These are phyloP conservation scores for Rhagoletis pomonella DNA, from an alignment of 1,140 invertebrate species.

Conservation along the genomic window DNA sequence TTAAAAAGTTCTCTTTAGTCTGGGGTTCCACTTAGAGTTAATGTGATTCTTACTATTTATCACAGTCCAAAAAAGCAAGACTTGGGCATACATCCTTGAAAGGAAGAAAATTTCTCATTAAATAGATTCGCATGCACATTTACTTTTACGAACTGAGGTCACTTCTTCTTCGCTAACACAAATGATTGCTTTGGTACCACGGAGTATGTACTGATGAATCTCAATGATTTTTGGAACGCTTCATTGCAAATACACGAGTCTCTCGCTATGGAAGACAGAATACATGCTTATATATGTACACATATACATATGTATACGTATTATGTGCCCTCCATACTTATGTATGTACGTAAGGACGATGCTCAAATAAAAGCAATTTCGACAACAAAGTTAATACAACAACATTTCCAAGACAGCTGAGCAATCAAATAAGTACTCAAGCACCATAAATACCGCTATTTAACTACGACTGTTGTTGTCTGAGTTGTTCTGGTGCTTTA, in stretches of 20 bases:
- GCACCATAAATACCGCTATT: slow-evolving; percentile 7
- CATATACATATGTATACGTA: not conserved
- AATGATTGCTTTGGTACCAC: too few relatives aligned
- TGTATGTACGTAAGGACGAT: not conserved
- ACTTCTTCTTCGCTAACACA: too few relatives aligned
- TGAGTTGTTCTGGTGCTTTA: not conserved
- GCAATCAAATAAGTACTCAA: slow-evolving; percentile 24
- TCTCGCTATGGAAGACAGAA: not conserved
- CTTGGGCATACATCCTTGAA: too few relatives aligned
- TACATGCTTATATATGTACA: not conserved
- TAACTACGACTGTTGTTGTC: not conserved
- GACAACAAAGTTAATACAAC: not conserved
- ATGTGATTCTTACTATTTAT: too few relatives aligned
- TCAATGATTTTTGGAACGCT: too few relatives aligned
- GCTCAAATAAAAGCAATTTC: not conserved
- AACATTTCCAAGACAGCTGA: not conserved
- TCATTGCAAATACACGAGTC: not conserved
- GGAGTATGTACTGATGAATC: too few relatives aligned
- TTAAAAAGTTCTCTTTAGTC: too few relatives aligned
- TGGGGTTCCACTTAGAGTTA: too few relatives aligned
- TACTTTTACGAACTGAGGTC: too few relatives aligned
- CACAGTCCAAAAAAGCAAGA: too few relatives aligned
- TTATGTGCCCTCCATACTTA: not conserved
- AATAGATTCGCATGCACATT: too few relatives aligned
- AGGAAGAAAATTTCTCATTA: too few relatives aligned